Evolutionary conservation across 2,888 invertebrate genomes (phyloP), one percentile per base, ranked within the genome.

Genomic region (Lasioglossum marginatum): DNA sequence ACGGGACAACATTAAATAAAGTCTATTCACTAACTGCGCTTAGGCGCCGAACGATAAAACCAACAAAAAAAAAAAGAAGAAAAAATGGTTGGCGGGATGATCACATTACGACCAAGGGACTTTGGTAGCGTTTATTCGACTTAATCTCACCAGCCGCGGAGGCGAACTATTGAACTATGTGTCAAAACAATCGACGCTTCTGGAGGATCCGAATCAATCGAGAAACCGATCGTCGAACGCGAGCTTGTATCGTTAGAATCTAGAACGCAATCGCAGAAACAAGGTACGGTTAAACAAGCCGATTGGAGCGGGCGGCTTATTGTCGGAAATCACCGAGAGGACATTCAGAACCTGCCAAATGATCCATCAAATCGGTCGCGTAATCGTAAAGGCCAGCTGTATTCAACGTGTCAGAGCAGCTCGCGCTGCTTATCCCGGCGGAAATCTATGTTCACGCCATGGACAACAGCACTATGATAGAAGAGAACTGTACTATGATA

Each of bases 291-390:
- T 48, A n/a, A 31, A 23, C 37, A n/a, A 57, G 63, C 63, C 70
- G 48, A 31, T 6, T 60, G 31, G 23, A 68, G 27, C 52, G 37
- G 37, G 0, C 16, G 34, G 68, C n/a, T n/a, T 43, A 12, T 57
- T 48, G 23, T n/a, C 14, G 45, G 40, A 14, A 63, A 84, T 72
- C 77, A 27, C n/a, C 34, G 34, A 71, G 40, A 75, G 45, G 43
- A 71, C 81, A 81, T 84, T 84, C 45, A 81, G 77, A 66, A 72
- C 77, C 78, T 37, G 79, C 82, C 82, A 85, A 85, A 83, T 82
- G 76, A 79, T 52, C 52, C 70, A 37, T 52, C 31, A 19, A 73
- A 57, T 81, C 72, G 48, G 19, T 57, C 57, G 57, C 43, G 57
- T 63, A 37, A 60, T 72, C 70, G 48, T 37, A 68, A 70, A 57